A percentile compares a stretch with the other conserved stretches of the same genome.
phyloP scores from a whole-genome alignment of 2,888 invertebrate species.

The Drosophila mimetica region DNA sequence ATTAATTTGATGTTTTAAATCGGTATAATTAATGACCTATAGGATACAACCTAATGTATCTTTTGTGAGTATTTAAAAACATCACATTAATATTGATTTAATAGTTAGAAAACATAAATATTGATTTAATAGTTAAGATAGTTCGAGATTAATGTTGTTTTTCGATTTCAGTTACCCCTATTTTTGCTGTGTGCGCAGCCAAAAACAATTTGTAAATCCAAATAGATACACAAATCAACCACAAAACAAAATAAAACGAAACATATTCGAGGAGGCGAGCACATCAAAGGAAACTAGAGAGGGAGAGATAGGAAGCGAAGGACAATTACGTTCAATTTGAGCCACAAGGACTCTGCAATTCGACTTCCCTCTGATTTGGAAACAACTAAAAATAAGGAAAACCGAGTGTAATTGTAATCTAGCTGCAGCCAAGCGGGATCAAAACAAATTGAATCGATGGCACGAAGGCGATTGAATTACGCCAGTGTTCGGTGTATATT shows the following conservation, averaged over 20 bases:
- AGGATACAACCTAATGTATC: too few relatives aligned
- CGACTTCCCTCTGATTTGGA: conserved; percentile 15
- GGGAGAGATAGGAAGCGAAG: conserved; percentile 12
- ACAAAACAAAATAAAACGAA: conserved; percentile 35
- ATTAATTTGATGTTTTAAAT: too few relatives aligned
- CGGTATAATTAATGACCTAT: too few relatives aligned
- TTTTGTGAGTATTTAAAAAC: too few relatives aligned
- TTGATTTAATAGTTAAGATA: too few relatives aligned
- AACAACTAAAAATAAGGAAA: conserved; percentile 45
- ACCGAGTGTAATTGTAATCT: conserved; percentile 72
- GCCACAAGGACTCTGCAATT: conserved; percentile 46
- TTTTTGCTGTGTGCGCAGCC: conserved; percentile 10
- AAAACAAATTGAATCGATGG: conserved; percentile 53
- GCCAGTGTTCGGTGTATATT: conserved; percentile 4
- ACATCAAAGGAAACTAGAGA: conserved; percentile 31
- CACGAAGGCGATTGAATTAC: conserved; percentile 54
- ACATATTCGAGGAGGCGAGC: conserved; percentile 11
- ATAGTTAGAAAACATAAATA: too few relatives aligned
- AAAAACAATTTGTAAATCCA: conserved; percentile 33
- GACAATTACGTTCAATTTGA: conserved; percentile 71
- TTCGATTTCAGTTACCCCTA: too few relatives aligned
- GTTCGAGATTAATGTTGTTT: too few relatives aligned
- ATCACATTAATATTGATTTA: too few relatives aligned
- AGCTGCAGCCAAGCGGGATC: conserved; percentile 58
- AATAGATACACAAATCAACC: conserved; percentile 56